Percentiles rank a stretch among this genome's conserved stretches.
phyloP scores from a whole-genome alignment of 2,888 invertebrate genomes.

The Orchestes rusci region DNA sequence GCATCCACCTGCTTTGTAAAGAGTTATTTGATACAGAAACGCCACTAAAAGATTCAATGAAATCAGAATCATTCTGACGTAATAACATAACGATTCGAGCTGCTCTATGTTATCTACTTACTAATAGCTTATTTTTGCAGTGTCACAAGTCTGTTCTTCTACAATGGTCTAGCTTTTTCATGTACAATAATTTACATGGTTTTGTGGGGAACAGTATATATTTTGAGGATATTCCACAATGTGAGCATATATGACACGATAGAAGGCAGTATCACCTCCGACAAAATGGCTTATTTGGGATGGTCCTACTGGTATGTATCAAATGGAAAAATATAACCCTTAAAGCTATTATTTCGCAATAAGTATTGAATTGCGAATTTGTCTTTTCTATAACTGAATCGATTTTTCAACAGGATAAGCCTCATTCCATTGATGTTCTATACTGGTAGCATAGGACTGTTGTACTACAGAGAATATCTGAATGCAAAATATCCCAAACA shows the following conservation, averaged over 20 bases:
- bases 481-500: slow-evolving; percentile 35
- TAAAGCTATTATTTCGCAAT: background rate
- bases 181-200: slow-evolving; percentile 35
- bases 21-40: too few species aligned
- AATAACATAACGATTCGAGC: too few species aligned
- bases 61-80: too few species aligned
- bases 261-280: slow-evolving; percentile 31
- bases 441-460: slow-evolving; percentile 35
- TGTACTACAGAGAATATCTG: slow-evolving; percentile 38
- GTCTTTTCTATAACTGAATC: slow-evolving; percentile 14
- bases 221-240: slow-evolving; percentile 36
- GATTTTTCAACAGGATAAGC: slow-evolving; percentile 33
- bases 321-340: too few species aligned
- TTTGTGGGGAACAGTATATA: slow-evolving; percentile 43
- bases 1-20: too few species aligned
- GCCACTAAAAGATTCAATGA: too few species aligned
- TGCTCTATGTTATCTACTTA: too few species aligned
- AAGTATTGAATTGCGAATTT: background rate
- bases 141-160: slow-evolving; percentile 53
- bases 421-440: slow-evolving; percentile 34
- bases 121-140: slow-evolving; percentile 49
- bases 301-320: slow-evolving; percentile 46
- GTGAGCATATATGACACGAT: slow-evolving; percentile 43
- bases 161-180: slow-evolving; percentile 49
- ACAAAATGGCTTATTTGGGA: slow-evolving; percentile 39